Evolutionary conservation across 92 coral and sea anemone genomes (phyloP), one percentile per base, ranked within the genome.

Genomic region (Ricordea florida): DNA sequence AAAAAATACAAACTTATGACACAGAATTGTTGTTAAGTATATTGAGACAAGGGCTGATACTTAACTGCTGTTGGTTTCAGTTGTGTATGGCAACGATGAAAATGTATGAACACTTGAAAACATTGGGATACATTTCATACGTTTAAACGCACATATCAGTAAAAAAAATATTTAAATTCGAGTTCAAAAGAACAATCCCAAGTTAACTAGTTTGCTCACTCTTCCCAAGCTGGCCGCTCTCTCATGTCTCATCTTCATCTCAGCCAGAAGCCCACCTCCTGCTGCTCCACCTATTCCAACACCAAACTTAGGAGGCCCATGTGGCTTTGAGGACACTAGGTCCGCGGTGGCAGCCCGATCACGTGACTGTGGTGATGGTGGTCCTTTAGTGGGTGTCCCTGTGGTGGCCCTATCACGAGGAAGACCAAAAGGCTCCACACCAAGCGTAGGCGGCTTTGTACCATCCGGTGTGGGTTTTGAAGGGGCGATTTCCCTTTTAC

Each of bases 221-320:
- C 57, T 80, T 47, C 85, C 92, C 44, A 77, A 33, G 59, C 97
- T 87, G 0, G 79, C 85, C 49, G 61, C 61, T 32, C 87, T 85
- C 72, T 94, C 96, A 32, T 89, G 92, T 74, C 97, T 81, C 92
- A 82, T 16, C 67, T 89, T 96, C 99, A 96, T 96, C 51, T 96
- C 99, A 9, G 99, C 99, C 68, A 96, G 67, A 1, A 96, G 69
- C 3, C 93, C 96, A 24, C 97, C 99, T 11, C 97, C 97, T 1
- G 91, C 91, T 21, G 82, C 71, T 10, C 98, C 98, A 14, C 90
- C 93, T 35, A 94, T 50, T n/a, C 97, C 98, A 13, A 94, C 58
- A 22, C 97, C 99, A 89, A 96, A 96, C 79, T 84, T 96, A 25
- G 97, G 99, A n/a, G 99, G 99, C 10, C 80, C 93, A 34, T 4